These are phyloP conservation scores for Phanerotoma sp. DNA, from an alignment of 2,888 invertebrate species.

Conservation along the genomic window DNA sequence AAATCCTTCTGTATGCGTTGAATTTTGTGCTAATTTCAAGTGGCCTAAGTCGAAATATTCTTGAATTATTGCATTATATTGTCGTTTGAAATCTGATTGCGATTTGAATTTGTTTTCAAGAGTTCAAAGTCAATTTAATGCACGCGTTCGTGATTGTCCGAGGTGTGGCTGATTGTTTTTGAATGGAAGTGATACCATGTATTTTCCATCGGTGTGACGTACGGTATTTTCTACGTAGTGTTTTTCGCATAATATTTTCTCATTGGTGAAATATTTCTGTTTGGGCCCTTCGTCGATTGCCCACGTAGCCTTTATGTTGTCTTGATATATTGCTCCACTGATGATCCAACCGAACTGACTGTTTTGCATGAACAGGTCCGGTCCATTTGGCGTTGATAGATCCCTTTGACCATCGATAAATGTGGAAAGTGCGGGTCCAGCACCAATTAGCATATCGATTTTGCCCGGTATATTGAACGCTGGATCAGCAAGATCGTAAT, in stretches of 20 bases:
- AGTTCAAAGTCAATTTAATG: constrained; percentile 12
- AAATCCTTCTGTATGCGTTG: constrained; percentile 10
- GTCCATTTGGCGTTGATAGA: constrained; percentile 1
- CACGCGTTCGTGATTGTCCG: constrained; percentile 14
- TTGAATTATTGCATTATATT: constrained; percentile 20
- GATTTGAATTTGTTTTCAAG: constrained; percentile 18
- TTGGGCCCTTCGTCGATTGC: not conserved
- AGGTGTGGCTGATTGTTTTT: constrained; percentile 9
- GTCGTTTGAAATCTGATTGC: constrained; percentile 8
- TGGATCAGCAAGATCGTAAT: constrained; percentile 23
- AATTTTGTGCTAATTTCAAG: not conserved
- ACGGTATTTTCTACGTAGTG: constrained; percentile 8
- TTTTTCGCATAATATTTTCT: constrained; percentile 17
- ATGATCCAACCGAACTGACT: constrained; percentile 21
- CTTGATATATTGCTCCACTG: constrained; percentile 5
- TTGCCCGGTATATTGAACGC: constrained; percentile 21
- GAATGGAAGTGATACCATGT: constrained; percentile 25
- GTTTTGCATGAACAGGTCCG: constrained; percentile 19
- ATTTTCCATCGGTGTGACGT: constrained; percentile 9
- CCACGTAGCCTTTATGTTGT: not conserved
- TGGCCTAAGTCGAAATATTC: constrained; percentile 22
- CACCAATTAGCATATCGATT: constrained; percentile 18
- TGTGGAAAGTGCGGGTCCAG: constrained; percentile 11
- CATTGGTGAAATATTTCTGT: not conserved
- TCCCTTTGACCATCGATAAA: constrained; percentile 14